Conservation (phyloP, 2,797 vertebrate genomes). For the Percopsis omiscomaycus region DNA sequence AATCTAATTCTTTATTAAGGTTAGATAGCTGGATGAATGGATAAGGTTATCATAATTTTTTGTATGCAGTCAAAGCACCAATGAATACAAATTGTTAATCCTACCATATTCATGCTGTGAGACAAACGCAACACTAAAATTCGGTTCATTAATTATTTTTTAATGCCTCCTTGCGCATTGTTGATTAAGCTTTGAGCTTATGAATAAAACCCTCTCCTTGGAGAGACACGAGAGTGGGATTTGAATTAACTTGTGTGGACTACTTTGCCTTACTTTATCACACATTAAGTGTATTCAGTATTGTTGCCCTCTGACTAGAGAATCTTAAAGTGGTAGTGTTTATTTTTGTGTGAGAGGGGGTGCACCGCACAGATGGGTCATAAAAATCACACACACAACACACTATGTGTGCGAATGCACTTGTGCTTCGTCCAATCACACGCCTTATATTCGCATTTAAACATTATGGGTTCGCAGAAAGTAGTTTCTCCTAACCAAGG, state of each 20-base stretch:
- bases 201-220: constrained; percentile 63
- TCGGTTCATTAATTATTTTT: constrained; percentile 65
- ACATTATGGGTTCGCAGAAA: no score
- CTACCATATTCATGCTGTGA: constrained; percentile 48
- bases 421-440: no score
- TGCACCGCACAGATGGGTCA: not conserved
- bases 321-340: no score
- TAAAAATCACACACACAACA: not conserved
- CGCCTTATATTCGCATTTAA: no score
- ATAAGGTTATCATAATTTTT: constrained; percentile 29
- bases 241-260: constrained; percentile 60
- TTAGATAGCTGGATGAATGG: constrained; percentile 39
- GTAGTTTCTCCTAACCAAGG: no score
- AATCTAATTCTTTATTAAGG: constrained; percentile 48
- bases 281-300: constrained; percentile 49
- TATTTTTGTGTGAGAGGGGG: no score
- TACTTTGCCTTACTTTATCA: constrained; percentile 59
- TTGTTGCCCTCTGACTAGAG: no score
- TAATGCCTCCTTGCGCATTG: constrained; percentile 60
- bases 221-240: constrained; percentile 54
- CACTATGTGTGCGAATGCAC: no score
- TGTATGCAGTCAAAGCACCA: constrained; percentile 20
- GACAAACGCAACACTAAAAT: constrained; percentile 61
- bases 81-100: constrained; percentile 43
- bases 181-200: constrained; percentile 63